Evolutionary conservation across 2,113 vertebrate genomes (phyloP).

Genomic region (Cottus gobio): DNA sequence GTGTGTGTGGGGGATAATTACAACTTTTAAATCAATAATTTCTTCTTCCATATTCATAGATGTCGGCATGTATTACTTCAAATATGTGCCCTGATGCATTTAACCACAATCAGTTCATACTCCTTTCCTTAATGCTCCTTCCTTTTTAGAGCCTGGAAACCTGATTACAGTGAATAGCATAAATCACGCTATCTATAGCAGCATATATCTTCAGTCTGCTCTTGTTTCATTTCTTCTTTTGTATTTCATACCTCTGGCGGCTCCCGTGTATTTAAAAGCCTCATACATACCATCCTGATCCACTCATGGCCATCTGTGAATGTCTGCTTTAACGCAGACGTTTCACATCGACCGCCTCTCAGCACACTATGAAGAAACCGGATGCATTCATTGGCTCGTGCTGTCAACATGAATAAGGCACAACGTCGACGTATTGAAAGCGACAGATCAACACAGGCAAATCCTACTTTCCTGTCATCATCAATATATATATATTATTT

Average conservation of each 20-base stretch:
- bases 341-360: neutral
- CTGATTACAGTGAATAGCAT: neutral
- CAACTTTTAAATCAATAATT: neutral
- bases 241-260: neutral
- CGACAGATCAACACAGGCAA: neutral
- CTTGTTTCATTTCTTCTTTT: neutral
- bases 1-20: neutral
- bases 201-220: neutral
- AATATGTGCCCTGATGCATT: neutral
- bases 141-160: neutral
- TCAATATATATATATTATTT: too few species aligned
- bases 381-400: neutral
- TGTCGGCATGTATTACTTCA: neutral
- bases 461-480: too few species aligned
- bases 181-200: neutral
- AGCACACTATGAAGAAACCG: slow-evolving; percentile 4
- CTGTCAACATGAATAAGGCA: slow-evolving; percentile 1
- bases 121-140: neutral
- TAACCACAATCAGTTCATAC: neutral
- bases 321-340: neutral
- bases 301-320: neutral
- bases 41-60: neutral
- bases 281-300: neutral
- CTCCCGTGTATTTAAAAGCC: neutral
- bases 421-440: neutral